These are phyloP conservation scores for Pseudochromis fuscus DNA, from an alignment of 2,797 vertebrate genomes.

Conservation along the genomic window DNA sequence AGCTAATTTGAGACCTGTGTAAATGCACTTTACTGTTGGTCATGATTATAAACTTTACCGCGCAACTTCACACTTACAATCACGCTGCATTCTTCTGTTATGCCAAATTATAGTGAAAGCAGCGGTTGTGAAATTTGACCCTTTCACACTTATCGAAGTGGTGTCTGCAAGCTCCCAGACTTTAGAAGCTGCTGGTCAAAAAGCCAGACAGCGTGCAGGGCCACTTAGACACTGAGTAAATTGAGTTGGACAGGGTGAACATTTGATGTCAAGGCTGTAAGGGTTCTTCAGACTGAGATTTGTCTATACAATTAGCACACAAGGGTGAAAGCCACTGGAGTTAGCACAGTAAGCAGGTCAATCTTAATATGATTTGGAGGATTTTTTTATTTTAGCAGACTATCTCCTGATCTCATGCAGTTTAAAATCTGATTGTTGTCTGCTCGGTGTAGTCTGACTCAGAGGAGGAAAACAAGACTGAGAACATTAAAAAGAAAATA, in stretches of 20 bases:
- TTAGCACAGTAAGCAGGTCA: conserved; percentile 40
- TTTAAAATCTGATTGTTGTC: conserved; percentile 16
- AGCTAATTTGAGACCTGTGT: conserved; percentile 8
- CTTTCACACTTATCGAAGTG: conserved; percentile 22
- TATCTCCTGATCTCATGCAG: conserved; percentile 1
- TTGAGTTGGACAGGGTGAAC: conserved; percentile 44
- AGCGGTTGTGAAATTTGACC: conserved; percentile 14
- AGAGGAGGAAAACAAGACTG: background rate
- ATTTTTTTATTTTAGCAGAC: conserved; percentile 23
- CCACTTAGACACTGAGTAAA: conserved; percentile 40
- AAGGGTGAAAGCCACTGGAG: conserved; percentile 16
- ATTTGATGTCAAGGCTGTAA: conserved; percentile 31
- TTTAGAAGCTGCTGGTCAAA: conserved; percentile 25
- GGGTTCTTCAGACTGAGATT: conserved; percentile 16
- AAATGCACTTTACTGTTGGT: conserved; percentile 31
- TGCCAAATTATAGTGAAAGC: conserved; percentile 17
- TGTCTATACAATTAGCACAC: conserved; percentile 27
- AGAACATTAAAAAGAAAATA: conserved; percentile 1
- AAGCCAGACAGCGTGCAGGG: conserved; percentile 49
- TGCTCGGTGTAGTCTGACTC: background rate
- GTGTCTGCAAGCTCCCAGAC: conserved; percentile 34
- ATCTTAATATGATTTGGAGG: conserved; percentile 42
- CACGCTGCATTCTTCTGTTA: conserved; percentile 5
- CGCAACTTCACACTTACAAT: conserved; percentile 32
- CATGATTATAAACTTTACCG: conserved; percentile 27